These are phyloP conservation scores for Darevskia nairensis DNA, from an alignment of 2,797 vertebrate species.

Conservation along the genomic window DNA sequence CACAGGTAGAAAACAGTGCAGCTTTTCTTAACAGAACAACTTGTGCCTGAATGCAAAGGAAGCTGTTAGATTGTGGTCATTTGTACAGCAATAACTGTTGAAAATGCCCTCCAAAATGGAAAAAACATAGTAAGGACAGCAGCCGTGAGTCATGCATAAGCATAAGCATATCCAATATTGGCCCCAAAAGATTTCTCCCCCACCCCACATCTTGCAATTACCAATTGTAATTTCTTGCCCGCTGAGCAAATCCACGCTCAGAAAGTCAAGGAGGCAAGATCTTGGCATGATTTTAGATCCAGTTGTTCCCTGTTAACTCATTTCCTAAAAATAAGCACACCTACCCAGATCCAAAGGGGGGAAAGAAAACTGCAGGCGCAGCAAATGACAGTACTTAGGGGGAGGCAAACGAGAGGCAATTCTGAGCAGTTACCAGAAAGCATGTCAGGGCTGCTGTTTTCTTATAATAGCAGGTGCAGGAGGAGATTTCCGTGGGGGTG, in stretches of 20 bases:
- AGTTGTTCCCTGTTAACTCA: background rate
- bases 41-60: conserved; percentile 27
- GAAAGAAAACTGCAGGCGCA: background rate
- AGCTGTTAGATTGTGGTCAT: conserved; percentile 28
- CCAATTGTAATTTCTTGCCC: conserved; percentile 29
- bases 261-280: conserved; percentile 7
- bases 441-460: background rate
- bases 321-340: conserved; percentile 14
- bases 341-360: background rate
- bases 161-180: conserved; percentile 47
- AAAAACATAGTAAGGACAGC: background rate
- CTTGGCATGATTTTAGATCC: background rate
- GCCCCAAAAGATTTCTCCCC: conserved; percentile 35
- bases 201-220: conserved; percentile 45
- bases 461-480: background rate
- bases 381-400: conserved; percentile 31
- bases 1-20: background rate
- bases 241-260: conserved; percentile 20
- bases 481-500: background rate
- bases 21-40: conserved; percentile 4
- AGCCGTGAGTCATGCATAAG: conserved; percentile 3
- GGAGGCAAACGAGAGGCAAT: background rate
- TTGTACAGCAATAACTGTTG: conserved; percentile 29
- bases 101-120: background rate
- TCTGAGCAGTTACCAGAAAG: background rate